phyloP scores from a whole-genome alignment of 1,140 invertebrate genomes.

The Pygmarrhopalites habei region DNA sequence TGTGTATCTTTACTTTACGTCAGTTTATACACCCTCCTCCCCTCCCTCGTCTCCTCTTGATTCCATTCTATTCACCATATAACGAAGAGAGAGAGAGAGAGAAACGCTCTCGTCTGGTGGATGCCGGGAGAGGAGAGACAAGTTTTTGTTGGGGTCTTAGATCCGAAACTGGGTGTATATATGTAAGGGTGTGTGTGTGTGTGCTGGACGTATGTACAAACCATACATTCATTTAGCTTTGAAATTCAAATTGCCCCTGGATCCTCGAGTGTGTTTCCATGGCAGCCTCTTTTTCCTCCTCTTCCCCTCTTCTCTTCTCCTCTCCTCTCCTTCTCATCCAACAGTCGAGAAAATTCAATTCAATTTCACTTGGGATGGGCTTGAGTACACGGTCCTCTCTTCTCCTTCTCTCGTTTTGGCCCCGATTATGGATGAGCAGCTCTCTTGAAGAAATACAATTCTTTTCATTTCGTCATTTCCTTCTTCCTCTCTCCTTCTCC shows the following conservation, averaged over 20 bases:
- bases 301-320: too few relatives aligned
- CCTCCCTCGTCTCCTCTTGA: constrained; percentile 8
- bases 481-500: background rate
- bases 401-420: constrained; percentile 22
- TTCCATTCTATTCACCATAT: too few relatives aligned
- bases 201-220: too few relatives aligned
- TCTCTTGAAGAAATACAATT: constrained; percentile 29
- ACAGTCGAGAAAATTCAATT: constrained; percentile 25
- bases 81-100: too few relatives aligned
- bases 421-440: constrained; percentile 29
- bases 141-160: too few relatives aligned
- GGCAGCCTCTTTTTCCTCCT: constrained; percentile 9
- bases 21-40: constrained; percentile 4
- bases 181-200: too few relatives aligned
- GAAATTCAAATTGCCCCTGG: constrained; percentile 34
- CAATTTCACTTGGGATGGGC: constrained; percentile 23
- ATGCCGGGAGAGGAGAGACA: too few relatives aligned
- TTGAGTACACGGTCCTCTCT: too few relatives aligned
- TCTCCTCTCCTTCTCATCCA: too few relatives aligned
- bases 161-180: too few relatives aligned
- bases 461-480: constrained; percentile 25
- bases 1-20: constrained; percentile 10
- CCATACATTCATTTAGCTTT: constrained; percentile 35
- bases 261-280: constrained; percentile 20
- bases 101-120: too few relatives aligned